Base-by-base conservation (phyloP, 1,140 invertebrate genomes). In the Ceratosolen solmsi region DNA sequence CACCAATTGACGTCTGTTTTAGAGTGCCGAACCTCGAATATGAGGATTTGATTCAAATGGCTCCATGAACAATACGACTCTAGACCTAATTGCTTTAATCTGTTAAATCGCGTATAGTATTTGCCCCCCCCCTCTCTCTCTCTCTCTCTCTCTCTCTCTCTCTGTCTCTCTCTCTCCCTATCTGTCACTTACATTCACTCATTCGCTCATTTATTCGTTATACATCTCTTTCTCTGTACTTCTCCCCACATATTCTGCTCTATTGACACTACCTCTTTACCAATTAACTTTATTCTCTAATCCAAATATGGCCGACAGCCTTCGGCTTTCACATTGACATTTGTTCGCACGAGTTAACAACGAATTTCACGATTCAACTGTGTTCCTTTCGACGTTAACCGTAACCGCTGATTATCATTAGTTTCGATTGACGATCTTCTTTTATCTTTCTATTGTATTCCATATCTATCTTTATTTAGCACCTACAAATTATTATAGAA, bases 41-140 rank as follows among this genome's bases (percentile, higher is more conserved):
- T 8, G 71, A 46, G 56, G 56, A 74, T 80, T 58, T 56, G 71
- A 80, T 80, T 80, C 46, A 22, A 72, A 63, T 73, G 54, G 54
- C n/a, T 71, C 13, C 46, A 65, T 54, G 65, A 15, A 54, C 20
- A 63, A 30, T 41, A 49, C 54, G 36, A 75, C 27, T 33, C 71
- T 25, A 38, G 79, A 71, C 56, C 74, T 80, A 80, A 80, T 80
- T 74, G 73, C 79, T 80, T 80, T 80, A 74, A 80, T 74, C 79
- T 80, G 56, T 51, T 72, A 33, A 22, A 56, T 30, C 20, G 20
- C 8, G 56, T 30, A 2, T 76, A 41, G 36, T 13, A 38, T 60
- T 9, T 71, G 15, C 41, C 8, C 63, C 8, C 72, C 13, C 68
- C 22, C 36, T 41, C 38, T 20, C 70, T 33, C 25, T 7, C 41